Base-by-base conservation (phyloP, 2,113 vertebrate genomes). In the Athene cunicularia region DNA sequence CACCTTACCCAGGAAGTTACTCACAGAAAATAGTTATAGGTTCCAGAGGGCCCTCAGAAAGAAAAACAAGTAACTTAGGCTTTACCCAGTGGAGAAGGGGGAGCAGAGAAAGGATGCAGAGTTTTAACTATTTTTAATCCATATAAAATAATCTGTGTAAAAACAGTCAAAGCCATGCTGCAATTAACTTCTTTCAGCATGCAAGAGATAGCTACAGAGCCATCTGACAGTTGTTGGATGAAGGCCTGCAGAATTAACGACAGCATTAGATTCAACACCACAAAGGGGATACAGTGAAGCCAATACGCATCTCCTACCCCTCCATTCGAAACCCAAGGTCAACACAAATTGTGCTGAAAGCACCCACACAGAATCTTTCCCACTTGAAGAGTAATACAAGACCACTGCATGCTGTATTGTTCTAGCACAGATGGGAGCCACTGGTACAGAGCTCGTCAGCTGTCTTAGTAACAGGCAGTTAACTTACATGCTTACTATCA, bases 121-220 rank as follows among this genome's bases (percentile, higher is more conserved):
- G 8, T 75, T 88, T 77, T 39, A 88, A 79, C 56, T 94, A 24
- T 63, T 83, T 97, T 95, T 95, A 92, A 95, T 90, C 63, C 86
- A 77, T 84, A 88, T 74, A 94, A 93, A 95, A 86, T 71, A 68
- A 58, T 82, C 63, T 84, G 37, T 84, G 35, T 88, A 91, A 89
- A 93, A 88, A 26, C 52, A 68, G 63, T 80, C 63, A 83, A 87
- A 91, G 84, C 74, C 83, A 75, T 59, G 76, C 83, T 92, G 88
- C 62, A 84, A 14, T 91, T 56, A 58, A 64, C 43, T 67, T 80
- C 19, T 53, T 87, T 50, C 47, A 49, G 26, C 83, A 75, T 11
- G 32, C 41, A 76, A 45, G 52, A 41, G 27, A 47, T 2, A 43
- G 68, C 83, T 74, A 47, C 21, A 62, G 56, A 86, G 71, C 74